Base-by-base conservation (phyloP, 2,888 invertebrate species). In the Salpingus planirostris region DNA sequence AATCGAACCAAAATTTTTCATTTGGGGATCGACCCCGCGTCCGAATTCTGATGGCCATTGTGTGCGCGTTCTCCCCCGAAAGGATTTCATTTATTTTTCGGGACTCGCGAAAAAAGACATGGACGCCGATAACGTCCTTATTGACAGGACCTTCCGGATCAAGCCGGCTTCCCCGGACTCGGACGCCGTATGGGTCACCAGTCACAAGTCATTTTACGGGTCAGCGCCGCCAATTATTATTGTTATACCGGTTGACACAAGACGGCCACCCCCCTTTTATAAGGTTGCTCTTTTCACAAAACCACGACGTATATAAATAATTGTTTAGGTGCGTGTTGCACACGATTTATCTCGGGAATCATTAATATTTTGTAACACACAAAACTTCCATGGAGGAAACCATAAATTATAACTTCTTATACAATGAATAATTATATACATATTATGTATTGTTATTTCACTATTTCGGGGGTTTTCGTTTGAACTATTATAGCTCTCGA, bases 41-140 rank as follows among this genome's bases (percentile, higher is more conserved):
- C n/a, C n/a, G n/a, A n/a, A n/a, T n/a, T n/a, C n/a, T n/a, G n/a
- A n/a, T n/a, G 18, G 13, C 44, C 41, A 50, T 52, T 54, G 52
- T 52, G 40, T 40, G 47, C 46, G 40, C 21, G 22, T n/a, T n/a
- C n/a, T n/a, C n/a, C n/a, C n/a, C n/a, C n/a, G n/a, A n/a, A n/a
- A 49, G 47, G 51, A 48, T 52, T 52, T 52, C 52, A 53, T 54
- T 54, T 54, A 53, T 53, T 53, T 52, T n/a, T n/a, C n/a, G 46
- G 44, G 33, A 46, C 37, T 41, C 41, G 43, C 42, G 47, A 44
- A 52, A 50, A n/a, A 47, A 50, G 50, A 36, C 39, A 32, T 32
- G 15, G 24, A 32, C 43, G 43, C 40, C 48, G 53, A 53, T 54
- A 54, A 52, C 50, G 44, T 21, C 25, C 18, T 23, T 27, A 33